These are phyloP conservation scores for Halictus ligatus DNA, from an alignment of 2,888 invertebrate species.

Conservation along the genomic window DNA sequence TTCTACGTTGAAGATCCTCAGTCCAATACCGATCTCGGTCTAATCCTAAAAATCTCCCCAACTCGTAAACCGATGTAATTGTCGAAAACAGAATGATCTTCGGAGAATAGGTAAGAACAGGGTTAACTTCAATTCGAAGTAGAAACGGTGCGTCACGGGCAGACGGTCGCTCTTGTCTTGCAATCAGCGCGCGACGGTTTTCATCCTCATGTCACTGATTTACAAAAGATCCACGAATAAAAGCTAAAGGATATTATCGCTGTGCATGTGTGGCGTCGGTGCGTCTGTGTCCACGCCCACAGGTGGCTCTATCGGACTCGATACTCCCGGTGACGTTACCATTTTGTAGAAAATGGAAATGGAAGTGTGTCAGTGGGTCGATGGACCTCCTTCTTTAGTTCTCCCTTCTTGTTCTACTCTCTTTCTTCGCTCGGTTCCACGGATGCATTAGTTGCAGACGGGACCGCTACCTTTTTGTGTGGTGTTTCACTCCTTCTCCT, in stretches of 20 bases:
- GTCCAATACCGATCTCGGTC: background rate
- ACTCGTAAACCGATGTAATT: background rate
- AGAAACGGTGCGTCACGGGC: background rate
- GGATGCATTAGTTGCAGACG: conserved; percentile 68
- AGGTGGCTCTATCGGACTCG: conserved; percentile 28
- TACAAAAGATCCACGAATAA: conserved; percentile 19
- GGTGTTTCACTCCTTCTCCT: conserved; percentile 9
- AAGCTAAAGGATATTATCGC: conserved; percentile 2
- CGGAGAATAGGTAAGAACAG: background rate
- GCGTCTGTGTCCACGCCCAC: conserved; percentile 27
- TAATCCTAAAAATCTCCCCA: too few relatives aligned
- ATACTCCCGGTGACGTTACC: conserved; percentile 50
- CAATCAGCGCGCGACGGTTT: background rate
- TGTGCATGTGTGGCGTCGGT: background rate
- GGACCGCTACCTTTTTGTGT: conserved; percentile 58
- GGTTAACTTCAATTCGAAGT: background rate
- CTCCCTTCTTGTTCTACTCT: conserved; percentile 25
- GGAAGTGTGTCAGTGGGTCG: conserved; percentile 79
- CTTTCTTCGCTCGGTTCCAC: conserved; percentile 37
- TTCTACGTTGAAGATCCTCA: background rate
- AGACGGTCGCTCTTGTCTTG: background rate
- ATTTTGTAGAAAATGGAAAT: conserved; percentile 70
- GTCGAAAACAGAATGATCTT: background rate
- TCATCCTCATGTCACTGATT: conserved; percentile 16
- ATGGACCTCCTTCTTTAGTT: conserved; percentile 68